phyloP scores from a whole-genome alignment of 2,888 invertebrate genomes.

The Lycaena phlaeas region DNA sequence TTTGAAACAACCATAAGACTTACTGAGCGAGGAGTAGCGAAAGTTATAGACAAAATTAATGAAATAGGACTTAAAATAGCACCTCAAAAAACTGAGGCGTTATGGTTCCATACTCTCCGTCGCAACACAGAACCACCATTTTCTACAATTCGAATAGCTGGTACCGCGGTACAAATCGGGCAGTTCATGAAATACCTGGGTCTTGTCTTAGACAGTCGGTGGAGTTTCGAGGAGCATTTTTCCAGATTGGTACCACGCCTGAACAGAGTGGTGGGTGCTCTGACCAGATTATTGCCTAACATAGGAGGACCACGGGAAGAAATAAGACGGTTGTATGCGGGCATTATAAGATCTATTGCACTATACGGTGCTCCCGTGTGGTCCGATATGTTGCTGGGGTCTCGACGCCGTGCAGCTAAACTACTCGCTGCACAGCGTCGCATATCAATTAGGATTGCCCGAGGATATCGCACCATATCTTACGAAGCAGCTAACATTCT shows the following conservation, averaged over 20 bases:
- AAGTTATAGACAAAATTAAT: background rate
- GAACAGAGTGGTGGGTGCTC: too few species aligned
- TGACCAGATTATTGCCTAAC: too few species aligned
- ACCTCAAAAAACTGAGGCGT: slow-evolving; percentile 1
- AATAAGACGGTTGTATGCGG: background rate
- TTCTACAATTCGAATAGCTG: background rate
- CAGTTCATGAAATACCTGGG: background rate
- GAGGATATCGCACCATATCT: too few species aligned
- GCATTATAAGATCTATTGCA: background rate
- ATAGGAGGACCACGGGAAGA: too few species aligned
- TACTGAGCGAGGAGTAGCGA: background rate
- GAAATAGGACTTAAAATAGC: background rate
- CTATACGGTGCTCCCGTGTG: slow-evolving; percentile 4
- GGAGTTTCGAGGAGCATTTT: too few species aligned
- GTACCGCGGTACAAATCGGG: background rate
- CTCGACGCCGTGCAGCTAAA: too few species aligned
- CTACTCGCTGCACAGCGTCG: too few species aligned
- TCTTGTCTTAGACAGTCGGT: background rate
- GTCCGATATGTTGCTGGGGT: background rate
- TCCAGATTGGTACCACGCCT: too few species aligned
- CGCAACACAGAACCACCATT: background rate
- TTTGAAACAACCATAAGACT: background rate
- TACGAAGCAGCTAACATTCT: too few species aligned
- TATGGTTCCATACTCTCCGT: background rate
- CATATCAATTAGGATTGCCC: too few species aligned